These are phyloP conservation scores for Calliopsis andreniformis DNA, from an alignment of 1,140 invertebrate species.

Conservation along the genomic window DNA sequence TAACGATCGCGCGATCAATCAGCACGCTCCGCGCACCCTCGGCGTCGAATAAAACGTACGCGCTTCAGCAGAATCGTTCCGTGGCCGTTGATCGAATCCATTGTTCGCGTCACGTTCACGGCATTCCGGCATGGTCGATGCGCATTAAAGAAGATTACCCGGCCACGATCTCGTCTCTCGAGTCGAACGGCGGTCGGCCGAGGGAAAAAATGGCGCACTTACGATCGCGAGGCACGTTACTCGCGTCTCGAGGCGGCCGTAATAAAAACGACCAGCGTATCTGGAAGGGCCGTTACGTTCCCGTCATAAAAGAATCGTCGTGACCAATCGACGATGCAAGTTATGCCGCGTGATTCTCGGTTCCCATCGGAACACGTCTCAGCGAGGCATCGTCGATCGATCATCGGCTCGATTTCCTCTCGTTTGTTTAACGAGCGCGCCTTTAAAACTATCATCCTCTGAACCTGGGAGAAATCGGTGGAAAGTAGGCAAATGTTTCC, in stretches of 20 bases:
- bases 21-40: not conserved
- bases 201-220: constrained; percentile 18
- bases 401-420: not conserved
- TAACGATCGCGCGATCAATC: constrained; percentile 16
- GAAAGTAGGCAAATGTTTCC: too few relatives aligned
- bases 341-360: not conserved
- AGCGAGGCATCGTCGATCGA: not conserved
- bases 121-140: not conserved
- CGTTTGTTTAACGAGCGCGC: too few relatives aligned
- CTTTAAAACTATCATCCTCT: too few relatives aligned
- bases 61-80: not conserved
- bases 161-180: constrained; percentile 15
- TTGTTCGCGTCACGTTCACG: constrained; percentile 41
- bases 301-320: constrained; percentile 43
- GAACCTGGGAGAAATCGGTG: too few relatives aligned
- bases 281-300: constrained; percentile 19
- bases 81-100: constrained; percentile 20
- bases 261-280: constrained; percentile 43
- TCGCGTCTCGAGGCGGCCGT: constrained; percentile 24
- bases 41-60: constrained; percentile 1
- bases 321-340: constrained; percentile 22
- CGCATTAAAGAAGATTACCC: constrained; percentile 36
- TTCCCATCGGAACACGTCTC: constrained; percentile 27
- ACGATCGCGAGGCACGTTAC: constrained; percentile 52
- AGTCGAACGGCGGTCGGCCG: not conserved